Conservation (phyloP, 2,797 vertebrate genomes). For the Champsocephalus gunnari region DNA sequence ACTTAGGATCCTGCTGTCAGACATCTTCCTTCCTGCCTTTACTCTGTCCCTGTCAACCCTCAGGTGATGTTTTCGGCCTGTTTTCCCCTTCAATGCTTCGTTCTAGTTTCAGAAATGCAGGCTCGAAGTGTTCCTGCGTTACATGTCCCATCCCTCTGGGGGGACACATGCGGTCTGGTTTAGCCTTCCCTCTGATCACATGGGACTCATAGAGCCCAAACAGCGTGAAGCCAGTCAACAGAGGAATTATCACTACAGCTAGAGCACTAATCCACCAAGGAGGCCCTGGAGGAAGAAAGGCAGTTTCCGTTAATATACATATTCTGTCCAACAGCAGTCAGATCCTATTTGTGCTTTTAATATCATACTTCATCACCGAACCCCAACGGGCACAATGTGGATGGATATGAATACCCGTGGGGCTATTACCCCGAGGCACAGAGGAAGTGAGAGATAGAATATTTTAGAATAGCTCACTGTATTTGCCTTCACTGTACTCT, state of each 20-base stretch:
- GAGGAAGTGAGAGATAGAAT: conserved; percentile 9
- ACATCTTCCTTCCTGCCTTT: not conserved
- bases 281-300: conserved; percentile 11
- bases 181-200: conserved; percentile 27
- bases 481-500: conserved; percentile 8
- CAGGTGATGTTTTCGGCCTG: not conserved
- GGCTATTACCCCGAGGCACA: conserved; percentile 12
- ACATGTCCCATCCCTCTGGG: not conserved
- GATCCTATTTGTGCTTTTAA: conserved; percentile 64
- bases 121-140: not conserved
- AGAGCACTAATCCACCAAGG: conserved; percentile 47
- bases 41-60: conserved; percentile 13
- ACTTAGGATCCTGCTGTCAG: conserved; percentile 13
- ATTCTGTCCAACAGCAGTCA: conserved; percentile 48
- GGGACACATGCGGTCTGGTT: conserved; percentile 3
- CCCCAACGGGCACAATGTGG: conserved; percentile 4
- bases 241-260: conserved; percentile 39
- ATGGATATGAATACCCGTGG: conserved; percentile 27
- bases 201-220: conserved; percentile 1
- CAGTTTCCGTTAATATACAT: conserved; percentile 48
- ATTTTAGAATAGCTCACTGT: conserved; percentile 19
- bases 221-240: conserved; percentile 20
- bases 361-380: conserved; percentile 38
- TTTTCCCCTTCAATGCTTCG: not conserved
- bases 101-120: not conserved